Percentiles rank a stretch among this genome's conserved stretches.
phyloP scores from a whole-genome alignment of 2,888 invertebrate genomes.

The Holacanthella duospinosa region DNA sequence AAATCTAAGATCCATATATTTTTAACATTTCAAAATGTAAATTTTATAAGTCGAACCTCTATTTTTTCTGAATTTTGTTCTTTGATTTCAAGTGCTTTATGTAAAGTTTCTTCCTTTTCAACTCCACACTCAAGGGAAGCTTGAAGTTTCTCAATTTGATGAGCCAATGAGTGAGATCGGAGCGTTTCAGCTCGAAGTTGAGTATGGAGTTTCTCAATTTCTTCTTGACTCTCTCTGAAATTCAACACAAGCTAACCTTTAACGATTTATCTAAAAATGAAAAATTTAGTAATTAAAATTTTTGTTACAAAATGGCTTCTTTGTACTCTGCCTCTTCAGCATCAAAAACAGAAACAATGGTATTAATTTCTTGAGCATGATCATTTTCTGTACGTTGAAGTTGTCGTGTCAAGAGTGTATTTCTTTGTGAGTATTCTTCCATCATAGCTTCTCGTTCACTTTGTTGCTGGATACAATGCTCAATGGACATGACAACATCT shows the following conservation, averaged over 20 bases:
- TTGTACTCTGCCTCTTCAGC: slow-evolving; percentile 31
- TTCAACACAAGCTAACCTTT: neutral
- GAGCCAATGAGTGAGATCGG: neutral
- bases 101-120: slow-evolving; percentile 19
- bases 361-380: slow-evolving; percentile 29
- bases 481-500: slow-evolving; percentile 40
- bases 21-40: neutral
- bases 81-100: slow-evolving; percentile 19
- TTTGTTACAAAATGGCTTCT: slow-evolving; percentile 14
- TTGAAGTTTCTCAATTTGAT: slow-evolving; percentile 16
- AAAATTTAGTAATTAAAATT: no score
- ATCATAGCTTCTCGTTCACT: slow-evolving; percentile 28
- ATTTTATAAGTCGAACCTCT: no score
- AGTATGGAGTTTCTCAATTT: slow-evolving; percentile 2
- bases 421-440: slow-evolving; percentile 29
- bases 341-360: slow-evolving; percentile 29
- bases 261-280: no score
- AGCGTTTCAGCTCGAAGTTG: neutral
- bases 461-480: slow-evolving; percentile 27
- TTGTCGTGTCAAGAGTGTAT: slow-evolving; percentile 37
- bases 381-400: slow-evolving; percentile 34
- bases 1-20: neutral
- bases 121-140: slow-evolving; percentile 7
- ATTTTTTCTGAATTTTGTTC: slow-evolving; percentile 18
- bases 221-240: slow-evolving; percentile 8